Evolutionary conservation across 1,140 invertebrate species (phyloP), one percentile per base, ranked within the genome.

Genomic region (Parasteatoda tepidariorum): DNA sequence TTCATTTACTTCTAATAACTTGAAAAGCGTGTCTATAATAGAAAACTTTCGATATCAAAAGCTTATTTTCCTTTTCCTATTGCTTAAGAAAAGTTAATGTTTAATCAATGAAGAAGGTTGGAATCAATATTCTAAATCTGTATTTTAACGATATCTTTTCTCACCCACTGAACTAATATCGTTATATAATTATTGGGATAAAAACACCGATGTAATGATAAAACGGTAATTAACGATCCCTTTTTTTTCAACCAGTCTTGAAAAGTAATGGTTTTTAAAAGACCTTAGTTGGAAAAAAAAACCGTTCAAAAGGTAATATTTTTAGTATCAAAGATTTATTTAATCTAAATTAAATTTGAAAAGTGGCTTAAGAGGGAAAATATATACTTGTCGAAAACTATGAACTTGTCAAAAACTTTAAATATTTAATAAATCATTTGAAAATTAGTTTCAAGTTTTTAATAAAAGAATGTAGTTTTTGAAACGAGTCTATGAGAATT

Each of bases 121-220:
- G 24, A 82, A 82, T 82, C 78, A 30, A 82, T 82, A 82, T 31
- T 70, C 34, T 24, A 82, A 82, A 82, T 57, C 78, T 82, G 78
- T 82, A 82, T 82, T 70, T 82, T 82, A 82, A 82, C 67, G 78
- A 82, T 82, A 82, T 82, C 57, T 30, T 61, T 70, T 71, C 67
- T 71, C 67, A 82, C 78, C 78, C 67, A 59, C 67, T 82, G 66
- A 82, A 38, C 78, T 82, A 82, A 82, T 82, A 82, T 82, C 78
- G 78, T 70, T 82, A 71, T 70, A 82, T 82, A 82, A 82, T 82
- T 82, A 82, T 82, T 62, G 78, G 78, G 30, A 71, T 71, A 82
- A 68, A 66, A 82, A 82, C 57, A 82, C 67, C 62, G 78, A 66
- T 82, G 78, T 62, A 82, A 82, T 82, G 78, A 82, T 82, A 82